Evolutionary conservation across 1,140 invertebrate genomes (phyloP), one percentile per base, ranked within the genome.

Genomic region (Rhagoletis zephyria): DNA sequence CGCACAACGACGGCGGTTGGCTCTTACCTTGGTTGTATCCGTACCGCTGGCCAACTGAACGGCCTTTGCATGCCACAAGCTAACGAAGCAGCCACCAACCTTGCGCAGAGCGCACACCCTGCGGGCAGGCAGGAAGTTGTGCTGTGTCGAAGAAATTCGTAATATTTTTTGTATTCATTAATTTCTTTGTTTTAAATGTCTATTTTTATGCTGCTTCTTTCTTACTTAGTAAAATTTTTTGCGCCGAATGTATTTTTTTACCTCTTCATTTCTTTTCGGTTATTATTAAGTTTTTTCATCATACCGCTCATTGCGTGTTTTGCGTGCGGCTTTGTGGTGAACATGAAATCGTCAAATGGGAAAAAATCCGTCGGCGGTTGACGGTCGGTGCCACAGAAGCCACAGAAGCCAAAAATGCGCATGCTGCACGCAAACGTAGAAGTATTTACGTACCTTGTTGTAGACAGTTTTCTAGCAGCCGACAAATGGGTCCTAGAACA

Each of bases 121-220:
- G 74, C 74, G 74, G 74, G 74, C 74, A 81, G 74, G 48, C 74
- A 81, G 74, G 74, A 81, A 81, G 74, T 81, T 81, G 74, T 81
- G 48, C 48, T 81, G 51, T 81, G 74, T 81, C 42, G 74, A 81
- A 81, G 74, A 81, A 81, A 81, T 81, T 19, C 19, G 74, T 56
- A 81, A 81, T n/a, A 6, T 81, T 81, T 56, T 77, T 77, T 74
- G 14, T 10, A 81, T 81, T 51, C 48, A 48, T 81, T 81, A 30
- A 81, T 81, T 56, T 56, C 74, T 59, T 81, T 81, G 51, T 51
- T 81, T 81, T 81, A 81, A 81, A 81, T 81, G 74, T 56, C 48
- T 81, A 56, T 19, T 81, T 59, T 81, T 81, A 16, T 77, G 48
- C 70, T 77, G 5, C 40, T n/a, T 81, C 48, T 40, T 81, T 19